Evolutionary conservation across 2,113 vertebrate species (phyloP).

Genomic region (Empidonax traillii): DNA sequence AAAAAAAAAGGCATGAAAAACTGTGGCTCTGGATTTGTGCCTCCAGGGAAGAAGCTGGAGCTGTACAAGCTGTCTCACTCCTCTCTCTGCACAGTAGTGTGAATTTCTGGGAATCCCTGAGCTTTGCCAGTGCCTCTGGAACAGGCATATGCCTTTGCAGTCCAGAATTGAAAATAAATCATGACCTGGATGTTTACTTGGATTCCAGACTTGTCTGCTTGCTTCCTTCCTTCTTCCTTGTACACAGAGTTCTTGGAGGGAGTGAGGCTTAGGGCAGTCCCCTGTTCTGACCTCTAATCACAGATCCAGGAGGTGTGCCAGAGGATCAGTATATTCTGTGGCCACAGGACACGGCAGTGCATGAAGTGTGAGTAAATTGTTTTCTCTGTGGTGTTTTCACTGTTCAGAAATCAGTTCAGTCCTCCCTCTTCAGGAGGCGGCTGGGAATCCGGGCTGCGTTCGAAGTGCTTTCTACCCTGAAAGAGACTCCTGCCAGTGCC

Average conservation of each 20-base stretch:
- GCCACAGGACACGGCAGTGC: not conserved
- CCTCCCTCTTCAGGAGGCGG: conserved; percentile 88
- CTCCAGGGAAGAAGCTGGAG: not conserved
- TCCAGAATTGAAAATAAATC: not conserved
- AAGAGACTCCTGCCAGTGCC: not conserved
- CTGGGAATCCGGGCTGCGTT: conserved; percentile 91
- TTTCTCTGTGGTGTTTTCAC: not conserved
- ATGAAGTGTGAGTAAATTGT: not conserved
- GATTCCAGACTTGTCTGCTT: not conserved
- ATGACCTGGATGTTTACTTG: not conserved
- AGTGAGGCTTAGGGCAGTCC: not conserved
- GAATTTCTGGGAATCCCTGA: not conserved
- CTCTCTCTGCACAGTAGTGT: not conserved
- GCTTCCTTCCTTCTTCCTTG: not conserved
- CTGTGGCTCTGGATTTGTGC: not conserved
- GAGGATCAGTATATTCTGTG: not conserved
- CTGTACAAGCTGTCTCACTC: not conserved
- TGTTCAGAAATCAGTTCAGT: conserved; percentile 88
- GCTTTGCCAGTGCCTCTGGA: not conserved
- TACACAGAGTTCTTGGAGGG: not conserved
- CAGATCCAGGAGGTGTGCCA: not conserved
- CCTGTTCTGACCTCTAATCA: not conserved
- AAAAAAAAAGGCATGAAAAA: not conserved
- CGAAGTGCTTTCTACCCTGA: conserved; percentile 81
- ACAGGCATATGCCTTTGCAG: not conserved